These are phyloP conservation scores for Taenaris catops DNA, from an alignment of 2,888 invertebrate species.

Conservation along the genomic window DNA sequence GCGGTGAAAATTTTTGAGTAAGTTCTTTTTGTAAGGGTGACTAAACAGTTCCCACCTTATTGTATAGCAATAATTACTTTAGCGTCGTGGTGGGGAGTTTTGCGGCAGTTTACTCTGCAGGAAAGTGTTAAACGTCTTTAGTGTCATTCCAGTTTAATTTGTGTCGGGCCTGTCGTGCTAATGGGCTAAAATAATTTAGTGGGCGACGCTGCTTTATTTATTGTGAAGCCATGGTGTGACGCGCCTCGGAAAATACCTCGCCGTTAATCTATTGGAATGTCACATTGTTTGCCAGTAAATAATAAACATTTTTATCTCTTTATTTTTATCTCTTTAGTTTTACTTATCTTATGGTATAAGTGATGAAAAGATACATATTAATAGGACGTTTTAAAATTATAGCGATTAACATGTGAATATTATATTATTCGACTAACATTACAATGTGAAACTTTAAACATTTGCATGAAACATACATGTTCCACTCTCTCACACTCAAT, in stretches of 20 bases:
- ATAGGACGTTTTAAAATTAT: background rate
- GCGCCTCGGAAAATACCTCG: constrained; percentile 38
- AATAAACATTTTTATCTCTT: no score
- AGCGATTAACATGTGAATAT: no score
- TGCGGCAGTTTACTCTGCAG: constrained; percentile 32
- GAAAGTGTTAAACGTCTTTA: constrained; percentile 70
- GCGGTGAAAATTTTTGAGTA: constrained; percentile 6
- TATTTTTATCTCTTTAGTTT: no score
- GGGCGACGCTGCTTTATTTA: constrained; percentile 64
- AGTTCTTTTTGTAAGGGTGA: constrained; percentile 15
- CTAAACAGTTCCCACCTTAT: constrained; percentile 21
- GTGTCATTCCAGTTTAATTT: constrained; percentile 73
- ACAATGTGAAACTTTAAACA: no score
- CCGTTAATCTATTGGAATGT: constrained; percentile 37
- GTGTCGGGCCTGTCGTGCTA: constrained; percentile 66
- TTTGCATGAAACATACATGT: no score
- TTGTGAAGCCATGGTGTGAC: constrained; percentile 48
- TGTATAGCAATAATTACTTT: constrained; percentile 28
- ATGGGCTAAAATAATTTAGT: constrained; percentile 76
- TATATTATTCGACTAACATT: no score
- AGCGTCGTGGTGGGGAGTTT: constrained; percentile 23
- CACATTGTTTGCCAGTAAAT: constrained; percentile 1
- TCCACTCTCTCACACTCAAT: no score
- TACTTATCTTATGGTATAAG: no score
- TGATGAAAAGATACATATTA: no score